phyloP scores from a whole-genome alignment of 2,888 invertebrate genomes.

The Trachelus iudaicus region DNA sequence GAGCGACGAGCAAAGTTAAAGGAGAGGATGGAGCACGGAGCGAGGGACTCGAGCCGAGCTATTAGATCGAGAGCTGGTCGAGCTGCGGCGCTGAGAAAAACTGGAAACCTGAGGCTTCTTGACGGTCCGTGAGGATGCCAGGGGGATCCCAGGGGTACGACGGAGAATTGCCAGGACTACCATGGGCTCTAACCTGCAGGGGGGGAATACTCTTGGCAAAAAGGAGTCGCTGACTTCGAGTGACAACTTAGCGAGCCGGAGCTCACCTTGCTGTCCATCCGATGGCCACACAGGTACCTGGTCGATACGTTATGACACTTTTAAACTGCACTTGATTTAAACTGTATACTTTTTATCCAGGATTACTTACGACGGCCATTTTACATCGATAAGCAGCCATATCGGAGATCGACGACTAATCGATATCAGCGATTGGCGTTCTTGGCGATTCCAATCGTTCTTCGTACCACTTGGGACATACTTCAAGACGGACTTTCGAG shows the following conservation, averaged over 20 bases:
- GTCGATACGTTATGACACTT: neutral
- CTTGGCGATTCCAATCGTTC: neutral
- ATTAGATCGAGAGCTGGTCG: slow-evolving; percentile 58
- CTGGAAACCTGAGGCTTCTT: slow-evolving; percentile 57
- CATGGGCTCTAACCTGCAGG: slow-evolving; percentile 20
- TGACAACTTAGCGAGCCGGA: slow-evolving; percentile 63
- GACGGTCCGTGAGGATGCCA: slow-evolving; percentile 47
- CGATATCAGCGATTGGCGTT: neutral
- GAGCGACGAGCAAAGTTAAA: slow-evolving; percentile 28
- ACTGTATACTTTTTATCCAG: neutral
- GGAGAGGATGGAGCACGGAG: slow-evolving; percentile 15
- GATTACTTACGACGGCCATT: neutral
- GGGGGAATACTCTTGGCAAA: slow-evolving; percentile 38
- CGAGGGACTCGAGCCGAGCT: slow-evolving; percentile 41
- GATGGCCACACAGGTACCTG: slow-evolving; percentile 35
- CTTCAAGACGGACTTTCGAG: neutral
- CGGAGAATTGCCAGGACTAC: slow-evolving; percentile 12
- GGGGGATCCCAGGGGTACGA: slow-evolving; percentile 30
- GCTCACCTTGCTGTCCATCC: slow-evolving; percentile 55
- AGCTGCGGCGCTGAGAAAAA: slow-evolving; percentile 53
- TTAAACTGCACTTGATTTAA: neutral
- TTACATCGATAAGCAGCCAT: neutral
- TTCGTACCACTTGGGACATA: neutral
- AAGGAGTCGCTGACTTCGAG: slow-evolving; percentile 60
- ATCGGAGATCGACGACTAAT: neutral